Evolutionary conservation across 2,797 vertebrate species (phyloP).

Genomic region (Phaenicophaeus curvirostris): DNA sequence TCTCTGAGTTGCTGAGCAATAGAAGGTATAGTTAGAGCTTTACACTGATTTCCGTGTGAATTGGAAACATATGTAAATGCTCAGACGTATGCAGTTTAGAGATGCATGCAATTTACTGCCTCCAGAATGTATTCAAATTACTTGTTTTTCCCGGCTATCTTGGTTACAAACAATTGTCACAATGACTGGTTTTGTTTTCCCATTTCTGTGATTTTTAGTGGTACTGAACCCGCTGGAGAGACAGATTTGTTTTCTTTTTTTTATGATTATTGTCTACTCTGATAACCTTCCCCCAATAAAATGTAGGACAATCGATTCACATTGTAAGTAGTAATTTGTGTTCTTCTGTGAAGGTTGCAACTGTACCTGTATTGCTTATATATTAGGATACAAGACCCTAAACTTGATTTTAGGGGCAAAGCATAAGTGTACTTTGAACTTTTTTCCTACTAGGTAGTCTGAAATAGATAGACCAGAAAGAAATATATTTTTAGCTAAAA

Average conservation of each 20-base stretch:
- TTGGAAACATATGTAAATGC: no score
- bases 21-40: no score
- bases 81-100: no score
- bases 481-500: neutral
- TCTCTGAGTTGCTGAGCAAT: no score
- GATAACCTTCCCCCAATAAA: neutral
- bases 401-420: neutral
- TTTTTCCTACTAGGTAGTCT: neutral
- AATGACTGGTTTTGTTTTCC: no score
- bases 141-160: no score
- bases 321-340: neutral
- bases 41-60: no score
- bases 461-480: neutral
- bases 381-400: neutral
- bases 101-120: no score
- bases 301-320: neutral
- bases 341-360: neutral
- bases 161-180: no score
- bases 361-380: neutral
- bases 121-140: no score
- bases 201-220: no score
- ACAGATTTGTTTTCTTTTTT: neutral
- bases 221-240: no score
- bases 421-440: neutral
- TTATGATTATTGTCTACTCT: neutral